These are phyloP conservation scores for Zygogramma bicolorata DNA, from an alignment of 2,888 invertebrate genomes.

Conservation along the genomic window DNA sequence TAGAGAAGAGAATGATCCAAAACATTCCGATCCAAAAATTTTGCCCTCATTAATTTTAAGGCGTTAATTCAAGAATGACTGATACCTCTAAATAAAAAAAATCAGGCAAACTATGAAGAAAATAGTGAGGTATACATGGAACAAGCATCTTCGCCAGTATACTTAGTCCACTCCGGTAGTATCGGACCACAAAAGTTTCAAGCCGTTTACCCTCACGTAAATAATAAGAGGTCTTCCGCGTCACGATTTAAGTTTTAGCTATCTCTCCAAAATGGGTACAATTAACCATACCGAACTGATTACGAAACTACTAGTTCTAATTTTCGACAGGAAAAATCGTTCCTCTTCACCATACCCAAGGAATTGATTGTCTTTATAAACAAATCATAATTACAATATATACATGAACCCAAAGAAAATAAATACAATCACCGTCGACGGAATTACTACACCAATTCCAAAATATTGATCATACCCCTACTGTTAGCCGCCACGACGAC, in stretches of 20 bases:
- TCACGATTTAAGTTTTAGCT: too few species aligned
- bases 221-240: too few species aligned
- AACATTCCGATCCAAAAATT: too few species aligned
- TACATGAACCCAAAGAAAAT: conserved; percentile 8
- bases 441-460: conserved; percentile 75
- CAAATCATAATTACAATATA: conserved; percentile 7
- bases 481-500: conserved; percentile 94
- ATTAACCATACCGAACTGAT: neutral
- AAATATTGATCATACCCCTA: conserved; percentile 91
- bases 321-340: neutral
- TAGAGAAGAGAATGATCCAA: too few species aligned
- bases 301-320: neutral
- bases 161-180: neutral
- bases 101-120: too few species aligned
- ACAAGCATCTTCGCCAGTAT: neutral
- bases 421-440: neutral
- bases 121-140: too few species aligned
- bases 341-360: neutral
- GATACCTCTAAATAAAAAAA: too few species aligned
- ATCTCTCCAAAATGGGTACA: neutral
- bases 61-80: too few species aligned
- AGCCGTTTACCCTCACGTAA: neutral
- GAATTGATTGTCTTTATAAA: conserved; percentile 19
- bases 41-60: too few species aligned
- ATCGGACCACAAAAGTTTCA: too few species aligned